Evolutionary conservation across 2,113 vertebrate species (phyloP), one percentile per base, ranked within the genome.

Genomic region (Ciconia boyciana): DNA sequence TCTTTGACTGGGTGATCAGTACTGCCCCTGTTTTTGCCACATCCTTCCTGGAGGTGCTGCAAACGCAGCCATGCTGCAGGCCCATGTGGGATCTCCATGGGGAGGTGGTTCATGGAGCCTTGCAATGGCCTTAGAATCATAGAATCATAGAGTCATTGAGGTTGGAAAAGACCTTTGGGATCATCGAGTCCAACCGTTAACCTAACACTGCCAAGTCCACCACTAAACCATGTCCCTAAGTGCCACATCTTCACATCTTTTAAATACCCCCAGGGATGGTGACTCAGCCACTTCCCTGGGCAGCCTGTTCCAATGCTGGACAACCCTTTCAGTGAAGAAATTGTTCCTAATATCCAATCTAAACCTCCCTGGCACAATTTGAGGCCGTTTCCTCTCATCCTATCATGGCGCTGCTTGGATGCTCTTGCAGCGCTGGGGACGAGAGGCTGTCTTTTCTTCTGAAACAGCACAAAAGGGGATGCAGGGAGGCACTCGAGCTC

Each of bases 11-110:
- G 51, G 24, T 18, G 80, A 21, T 4, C 29, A 43, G 21, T 11
- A 7, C 32, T 28, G 7, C 10, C 12, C 28, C 34, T 5, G 34
- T 7, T 54, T 54, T 49, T 54, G 52, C 51, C 16, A 4, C 7
- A 10, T 32, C 17, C 41, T 48, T 29, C 14, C 10, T 1, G 14
- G 54, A 39, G 21, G 8, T 43, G 39, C 48, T 29, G 57, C 48
- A 57, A 62, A 11, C 1, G 11, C 10, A 64, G 49, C 19, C 14
- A 4, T 16, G 64, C n/a, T 48, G 43, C 26, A 28, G 43, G 34
- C 17, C 16, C 21, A 13, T 0, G 0, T 5, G n/a, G 52, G 48
- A n/a, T 54, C 34, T 60, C 44, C 32, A 3, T 10, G 11, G 36
- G 41, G 28, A 82, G 3, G 10, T 21, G 28, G 12, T 31, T 22